Conservation (phyloP, 2,797 vertebrate species). For the Decapterus maruadsi region DNA sequence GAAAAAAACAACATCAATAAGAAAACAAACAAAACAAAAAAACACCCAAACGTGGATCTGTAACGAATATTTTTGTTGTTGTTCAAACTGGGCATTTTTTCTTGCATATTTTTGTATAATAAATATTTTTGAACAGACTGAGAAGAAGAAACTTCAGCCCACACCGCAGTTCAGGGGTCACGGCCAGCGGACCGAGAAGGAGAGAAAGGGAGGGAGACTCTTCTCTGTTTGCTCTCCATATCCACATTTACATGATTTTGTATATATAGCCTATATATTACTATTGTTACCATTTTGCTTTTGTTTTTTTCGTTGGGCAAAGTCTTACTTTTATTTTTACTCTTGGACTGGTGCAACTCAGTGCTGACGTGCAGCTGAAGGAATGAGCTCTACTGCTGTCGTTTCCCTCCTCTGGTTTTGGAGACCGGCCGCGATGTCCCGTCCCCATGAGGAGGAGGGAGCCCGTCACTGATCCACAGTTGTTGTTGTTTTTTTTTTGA, state of each 20-base stretch:
- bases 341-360: conserved; percentile 47
- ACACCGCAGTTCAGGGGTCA: conserved; percentile 78
- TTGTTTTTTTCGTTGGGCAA: conserved; percentile 6
- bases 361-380: conserved; percentile 43
- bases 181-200: conserved; percentile 73
- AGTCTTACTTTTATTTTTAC: conserved; percentile 31
- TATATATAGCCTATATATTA: not conserved
- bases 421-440: conserved; percentile 62
- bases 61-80: conserved; percentile 46
- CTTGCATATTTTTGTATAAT: not conserved
- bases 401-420: conserved; percentile 66
- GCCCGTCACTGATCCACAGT: conserved; percentile 48
- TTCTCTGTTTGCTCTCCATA: conserved; percentile 24
- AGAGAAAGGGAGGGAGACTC: conserved; percentile 41
- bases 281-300: not conserved
- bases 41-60: conserved; percentile 66
- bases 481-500: conserved; percentile 45
- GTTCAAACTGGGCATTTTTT: conserved; percentile 10
- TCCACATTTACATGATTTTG: not conserved
- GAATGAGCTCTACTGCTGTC: conserved; percentile 60
- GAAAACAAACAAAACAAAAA: conserved; percentile 3
- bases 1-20: conserved; percentile 14
- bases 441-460: conserved; percentile 67
- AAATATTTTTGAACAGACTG: conserved; percentile 45
- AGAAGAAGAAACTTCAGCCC: conserved; percentile 58